These are phyloP conservation scores for Listrodromus nycthemerus DNA, from an alignment of 2,888 invertebrate genomes.

Conservation along the genomic window DNA sequence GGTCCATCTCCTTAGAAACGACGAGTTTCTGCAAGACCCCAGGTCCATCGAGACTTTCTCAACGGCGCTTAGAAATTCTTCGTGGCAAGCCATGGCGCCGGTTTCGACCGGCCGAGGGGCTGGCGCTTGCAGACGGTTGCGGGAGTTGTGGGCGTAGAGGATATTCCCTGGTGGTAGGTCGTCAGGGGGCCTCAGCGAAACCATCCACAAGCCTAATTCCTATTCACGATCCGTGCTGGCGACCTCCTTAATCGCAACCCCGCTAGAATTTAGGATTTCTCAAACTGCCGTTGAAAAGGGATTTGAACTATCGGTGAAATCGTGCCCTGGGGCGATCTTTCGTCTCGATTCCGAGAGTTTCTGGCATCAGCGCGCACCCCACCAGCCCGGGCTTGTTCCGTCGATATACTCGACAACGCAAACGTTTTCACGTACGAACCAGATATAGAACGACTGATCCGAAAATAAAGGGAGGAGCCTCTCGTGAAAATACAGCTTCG, in stretches of 20 bases:
- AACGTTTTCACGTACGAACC: slow-evolving; percentile 59
- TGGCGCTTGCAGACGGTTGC: slow-evolving; percentile 20
- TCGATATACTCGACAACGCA: slow-evolving; percentile 16
- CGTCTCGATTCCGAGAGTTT: slow-evolving; percentile 54
- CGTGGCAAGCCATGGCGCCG: slow-evolving; percentile 2
- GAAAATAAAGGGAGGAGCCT: slow-evolving; percentile 49
- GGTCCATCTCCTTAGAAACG: neutral
- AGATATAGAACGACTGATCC: slow-evolving; percentile 55
- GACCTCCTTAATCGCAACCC: slow-evolving; percentile 75
- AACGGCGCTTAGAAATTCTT: slow-evolving; percentile 34
- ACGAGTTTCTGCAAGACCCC: neutral
- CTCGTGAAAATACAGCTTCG: slow-evolving; percentile 38
- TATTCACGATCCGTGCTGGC: slow-evolving; percentile 71
- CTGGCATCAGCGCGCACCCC: slow-evolving; percentile 13
- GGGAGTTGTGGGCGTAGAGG: slow-evolving; percentile 39
- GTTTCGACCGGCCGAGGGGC: slow-evolving; percentile 9
- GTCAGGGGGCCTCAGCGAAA: slow-evolving; percentile 10
- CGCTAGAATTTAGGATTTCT: slow-evolving; percentile 75
- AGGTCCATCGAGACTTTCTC: slow-evolving; percentile 33
- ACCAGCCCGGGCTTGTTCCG: slow-evolving; percentile 1
- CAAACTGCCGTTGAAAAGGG: slow-evolving; percentile 67
- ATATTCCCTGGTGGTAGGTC: slow-evolving; percentile 44
- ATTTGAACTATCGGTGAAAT: slow-evolving; percentile 70
- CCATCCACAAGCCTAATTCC: slow-evolving; percentile 67
- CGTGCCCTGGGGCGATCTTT: slow-evolving; percentile 55